A percentile compares a stretch with the other conserved stretches of the same genome.
Evolutionary conservation across 37 sponge, comb jelly and placozoan genomes (phyloP).

Genomic region (Chondrosia reniformis): DNA sequence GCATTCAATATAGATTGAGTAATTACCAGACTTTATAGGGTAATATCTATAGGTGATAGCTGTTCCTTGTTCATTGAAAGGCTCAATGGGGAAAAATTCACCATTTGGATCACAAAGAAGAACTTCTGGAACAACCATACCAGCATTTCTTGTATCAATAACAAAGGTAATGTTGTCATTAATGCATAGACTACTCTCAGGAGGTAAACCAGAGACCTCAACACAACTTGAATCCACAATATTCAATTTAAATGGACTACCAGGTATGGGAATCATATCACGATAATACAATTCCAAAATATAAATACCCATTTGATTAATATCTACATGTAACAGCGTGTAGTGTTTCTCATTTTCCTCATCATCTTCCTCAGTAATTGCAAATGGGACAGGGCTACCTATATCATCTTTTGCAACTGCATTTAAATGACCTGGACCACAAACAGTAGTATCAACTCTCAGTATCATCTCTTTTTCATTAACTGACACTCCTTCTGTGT

Average conservation of each 20-base stretch:
- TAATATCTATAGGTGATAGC: constrained; percentile 25
- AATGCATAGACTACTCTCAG: neutral
- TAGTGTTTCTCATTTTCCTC: constrained; percentile 26
- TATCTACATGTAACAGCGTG: constrained; percentile 43
- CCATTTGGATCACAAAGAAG: constrained; percentile 8
- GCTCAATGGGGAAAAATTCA: neutral
- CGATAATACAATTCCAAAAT: constrained; percentile 32
- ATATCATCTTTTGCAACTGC: constrained; percentile 47
- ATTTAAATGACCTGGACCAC: constrained; percentile 55
- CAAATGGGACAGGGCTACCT: constrained; percentile 29
- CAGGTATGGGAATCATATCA: constrained; percentile 45
- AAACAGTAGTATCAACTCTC: constrained; percentile 60
- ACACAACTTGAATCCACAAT: constrained; percentile 61
- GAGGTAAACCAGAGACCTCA: constrained; percentile 45
- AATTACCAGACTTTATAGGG: constrained; percentile 16
- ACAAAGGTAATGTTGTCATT: constrained; percentile 39
- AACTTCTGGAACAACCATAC: constrained; percentile 30
- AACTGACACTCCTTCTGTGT: neutral
- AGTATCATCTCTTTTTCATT: constrained; percentile 47
- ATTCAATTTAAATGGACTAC: constrained; percentile 73
- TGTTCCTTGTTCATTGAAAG: neutral
- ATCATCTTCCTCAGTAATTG: constrained; percentile 33
- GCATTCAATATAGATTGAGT: constrained; percentile 29
- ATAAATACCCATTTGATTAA: constrained; percentile 52
- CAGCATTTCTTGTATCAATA: constrained; percentile 42